These are phyloP conservation scores for Chloroceryle aenea DNA, from an alignment of 2,113 vertebrate species.

Conservation along the genomic window DNA sequence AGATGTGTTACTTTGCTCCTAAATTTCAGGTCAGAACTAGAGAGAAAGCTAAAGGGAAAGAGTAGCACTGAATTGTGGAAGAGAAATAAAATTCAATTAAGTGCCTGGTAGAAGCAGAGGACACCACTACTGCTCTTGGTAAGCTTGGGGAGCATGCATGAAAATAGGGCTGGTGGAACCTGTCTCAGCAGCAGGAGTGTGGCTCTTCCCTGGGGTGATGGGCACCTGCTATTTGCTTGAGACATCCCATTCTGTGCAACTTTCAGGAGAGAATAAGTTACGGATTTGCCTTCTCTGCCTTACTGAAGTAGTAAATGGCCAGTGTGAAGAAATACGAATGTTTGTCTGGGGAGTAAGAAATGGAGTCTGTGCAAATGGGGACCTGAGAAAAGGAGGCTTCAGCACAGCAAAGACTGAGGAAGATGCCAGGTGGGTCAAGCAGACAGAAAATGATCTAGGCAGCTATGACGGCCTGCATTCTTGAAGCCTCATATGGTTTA, in stretches of 20 bases:
- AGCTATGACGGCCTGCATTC: not conserved
- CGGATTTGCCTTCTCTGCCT: not conserved
- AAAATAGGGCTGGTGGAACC: not conserved
- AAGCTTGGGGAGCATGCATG: not conserved
- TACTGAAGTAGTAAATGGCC: not conserved
- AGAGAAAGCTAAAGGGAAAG: not conserved
- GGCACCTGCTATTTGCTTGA: not conserved
- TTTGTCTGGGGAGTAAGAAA: not conserved
- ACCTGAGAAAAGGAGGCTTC: not conserved
- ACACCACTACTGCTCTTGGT: not conserved
- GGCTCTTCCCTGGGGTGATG: fast-evolving
- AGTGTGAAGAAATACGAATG: not conserved
- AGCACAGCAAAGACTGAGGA: not conserved
- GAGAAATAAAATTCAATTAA: not conserved
- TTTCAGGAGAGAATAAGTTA: not conserved
- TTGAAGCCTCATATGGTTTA: not conserved
- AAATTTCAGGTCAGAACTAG: not conserved
- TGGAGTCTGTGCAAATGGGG: not conserved
- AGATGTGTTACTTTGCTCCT: not conserved
- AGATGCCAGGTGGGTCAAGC: not conserved
- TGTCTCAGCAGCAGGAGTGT: not conserved
- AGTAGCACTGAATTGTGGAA: not conserved
- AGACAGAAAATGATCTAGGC: not conserved
- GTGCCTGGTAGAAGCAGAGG: not conserved
- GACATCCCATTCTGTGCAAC: not conserved